phyloP scores from a whole-genome alignment of 2,797 vertebrate species.

The Cyprinella venusta region DNA sequence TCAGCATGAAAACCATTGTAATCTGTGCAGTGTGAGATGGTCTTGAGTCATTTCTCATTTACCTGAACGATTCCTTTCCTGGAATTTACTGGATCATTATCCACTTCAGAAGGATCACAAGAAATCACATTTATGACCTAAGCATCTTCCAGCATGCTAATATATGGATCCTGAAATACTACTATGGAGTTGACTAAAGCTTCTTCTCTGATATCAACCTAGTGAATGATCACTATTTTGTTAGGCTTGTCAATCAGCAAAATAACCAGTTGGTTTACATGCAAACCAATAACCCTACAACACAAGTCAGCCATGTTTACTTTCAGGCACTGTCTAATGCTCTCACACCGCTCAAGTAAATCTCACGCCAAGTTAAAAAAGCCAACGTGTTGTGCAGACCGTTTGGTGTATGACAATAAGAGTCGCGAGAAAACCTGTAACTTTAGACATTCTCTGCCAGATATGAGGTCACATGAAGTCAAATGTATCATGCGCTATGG shows the following conservation, averaged over 20 bases:
- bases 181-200: neutral
- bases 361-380: neutral
- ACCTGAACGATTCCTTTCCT: neutral
- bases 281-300: too few relatives aligned
- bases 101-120: slow-evolving; percentile 2
- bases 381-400: too few relatives aligned
- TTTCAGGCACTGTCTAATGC: neutral
- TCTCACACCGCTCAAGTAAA: neutral
- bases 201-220: slow-evolving; percentile 7
- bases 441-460: too few relatives aligned
- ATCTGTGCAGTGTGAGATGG: neutral
- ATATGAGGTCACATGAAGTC: too few relatives aligned
- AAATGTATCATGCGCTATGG: too few relatives aligned
- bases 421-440: too few relatives aligned
- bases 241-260: neutral
- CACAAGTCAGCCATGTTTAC: too few relatives aligned
- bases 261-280: too few relatives aligned
- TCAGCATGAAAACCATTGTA: neutral
- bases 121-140: neutral
- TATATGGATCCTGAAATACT: neutral
- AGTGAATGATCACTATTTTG: slow-evolving; percentile 10
- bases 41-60: slow-evolving; percentile 27
- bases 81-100: slow-evolving; percentile 16
- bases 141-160: neutral
- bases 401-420: too few relatives aligned